Evolutionary conservation across 64 coral and sea anemone genomes (phyloP).

Genomic region (Anthopleura sola): DNA sequence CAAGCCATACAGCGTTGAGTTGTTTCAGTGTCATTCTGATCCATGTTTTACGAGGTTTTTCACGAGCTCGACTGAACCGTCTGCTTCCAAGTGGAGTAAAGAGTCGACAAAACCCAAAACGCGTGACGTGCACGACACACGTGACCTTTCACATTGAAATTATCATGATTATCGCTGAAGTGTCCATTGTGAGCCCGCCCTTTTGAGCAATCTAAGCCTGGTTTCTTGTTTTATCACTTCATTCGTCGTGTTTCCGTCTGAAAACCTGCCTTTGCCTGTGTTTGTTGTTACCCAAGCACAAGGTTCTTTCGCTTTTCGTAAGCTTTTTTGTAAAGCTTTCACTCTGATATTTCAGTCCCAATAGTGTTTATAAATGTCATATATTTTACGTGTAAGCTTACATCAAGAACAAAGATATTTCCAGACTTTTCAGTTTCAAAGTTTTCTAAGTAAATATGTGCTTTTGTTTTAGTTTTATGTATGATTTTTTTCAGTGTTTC

Average conservation of each 20-base stretch:
- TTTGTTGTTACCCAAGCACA: no score
- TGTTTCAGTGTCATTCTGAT: background rate
- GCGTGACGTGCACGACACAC: conserved; percentile 5
- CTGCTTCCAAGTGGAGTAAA: conserved; percentile 4
- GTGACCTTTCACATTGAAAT: background rate
- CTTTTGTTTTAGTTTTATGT: no score
- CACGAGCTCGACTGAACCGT: background rate
- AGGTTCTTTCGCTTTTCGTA: no score
- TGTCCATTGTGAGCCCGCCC: background rate
- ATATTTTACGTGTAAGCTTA: no score
- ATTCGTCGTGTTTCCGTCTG: background rate
- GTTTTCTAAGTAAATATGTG: no score
- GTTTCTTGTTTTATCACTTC: background rate
- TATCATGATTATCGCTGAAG: conserved; percentile 8
- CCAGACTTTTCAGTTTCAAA: no score
- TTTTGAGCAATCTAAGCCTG: background rate
- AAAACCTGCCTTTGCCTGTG: background rate
- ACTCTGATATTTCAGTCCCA: no score
- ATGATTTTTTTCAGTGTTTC: no score
- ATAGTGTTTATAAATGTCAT: no score
- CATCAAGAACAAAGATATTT: no score
- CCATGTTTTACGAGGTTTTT: conserved; percentile 2
- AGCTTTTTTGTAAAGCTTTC: no score
- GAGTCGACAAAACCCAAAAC: conserved; percentile 6
- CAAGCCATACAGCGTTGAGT: background rate